A percentile compares a stretch with the other conserved stretches of the same genome.
phyloP scores from a whole-genome alignment of 1,140 invertebrate genomes.

The Drosophila pseudoananassae region DNA sequence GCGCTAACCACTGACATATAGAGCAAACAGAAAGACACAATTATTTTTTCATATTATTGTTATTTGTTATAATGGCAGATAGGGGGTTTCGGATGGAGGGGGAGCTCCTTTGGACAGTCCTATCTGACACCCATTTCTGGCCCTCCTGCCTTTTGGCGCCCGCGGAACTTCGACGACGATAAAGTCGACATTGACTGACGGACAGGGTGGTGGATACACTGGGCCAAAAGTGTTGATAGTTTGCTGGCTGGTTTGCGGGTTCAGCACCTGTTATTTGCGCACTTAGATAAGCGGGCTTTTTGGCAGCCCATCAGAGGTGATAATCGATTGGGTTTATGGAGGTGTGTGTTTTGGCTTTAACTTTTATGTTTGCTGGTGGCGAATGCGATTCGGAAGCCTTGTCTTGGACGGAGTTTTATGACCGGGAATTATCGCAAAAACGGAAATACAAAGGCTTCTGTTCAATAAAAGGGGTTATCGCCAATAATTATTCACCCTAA shows the following conservation, averaged over 20 bases:
- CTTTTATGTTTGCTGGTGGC: conserved; percentile 25
- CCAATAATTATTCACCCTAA: conserved; percentile 12
- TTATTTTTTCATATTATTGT: conserved; percentile 61
- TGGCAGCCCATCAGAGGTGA: conserved; percentile 62
- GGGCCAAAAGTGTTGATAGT: conserved; percentile 33
- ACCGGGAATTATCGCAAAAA: conserved; percentile 31
- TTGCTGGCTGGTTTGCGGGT: not conserved
- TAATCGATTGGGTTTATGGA: conserved; percentile 49
- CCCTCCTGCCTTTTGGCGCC: conserved; percentile 14
- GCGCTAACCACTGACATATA: conserved; percentile 55
- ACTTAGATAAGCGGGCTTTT: conserved; percentile 68
- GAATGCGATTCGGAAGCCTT: conserved; percentile 22
- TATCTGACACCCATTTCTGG: conserved; percentile 61
- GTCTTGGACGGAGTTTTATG: conserved; percentile 24
- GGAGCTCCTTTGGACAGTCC: conserved; percentile 40
- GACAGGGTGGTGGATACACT: conserved; percentile 38
- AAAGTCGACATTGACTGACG: conserved; percentile 61
- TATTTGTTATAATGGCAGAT: conserved; percentile 57
- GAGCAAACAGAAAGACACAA: conserved; percentile 59
- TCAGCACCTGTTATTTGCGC: conserved; percentile 46
- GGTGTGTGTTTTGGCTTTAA: conserved; percentile 1
- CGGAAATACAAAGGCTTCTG: conserved; percentile 33
- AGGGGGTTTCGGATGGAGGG: conserved; percentile 16
- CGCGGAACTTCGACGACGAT: conserved; percentile 38
- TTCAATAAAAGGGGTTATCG: conserved; percentile 23